Evolutionary conservation across 2,888 invertebrate genomes (phyloP).

Genomic region (Baccha elongata): DNA sequence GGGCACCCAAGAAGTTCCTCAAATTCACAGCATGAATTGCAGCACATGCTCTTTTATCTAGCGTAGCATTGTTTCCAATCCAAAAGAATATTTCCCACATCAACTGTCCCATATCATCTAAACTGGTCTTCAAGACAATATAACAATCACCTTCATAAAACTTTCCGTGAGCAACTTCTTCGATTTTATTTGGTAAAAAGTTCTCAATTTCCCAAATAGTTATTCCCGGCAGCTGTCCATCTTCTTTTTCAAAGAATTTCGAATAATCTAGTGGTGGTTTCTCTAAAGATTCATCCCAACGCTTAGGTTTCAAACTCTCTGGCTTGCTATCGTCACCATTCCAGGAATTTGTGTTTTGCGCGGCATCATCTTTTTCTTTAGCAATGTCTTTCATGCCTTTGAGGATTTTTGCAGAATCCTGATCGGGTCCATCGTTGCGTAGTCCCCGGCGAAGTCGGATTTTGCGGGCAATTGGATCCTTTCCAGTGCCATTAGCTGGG

Average conservation of each 20-base stretch:
- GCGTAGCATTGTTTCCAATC: constrained; percentile 97
- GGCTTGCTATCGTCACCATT: constrained; percentile 85
- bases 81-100: constrained; percentile 99
- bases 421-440: constrained; percentile 90
- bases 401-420: constrained; percentile 93
- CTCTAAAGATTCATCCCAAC: constrained; percentile 97
- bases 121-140: constrained; percentile 94
- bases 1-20: constrained; percentile 96
- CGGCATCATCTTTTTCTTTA: constrained; percentile 87
- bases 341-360: constrained; percentile 83
- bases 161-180: constrained; percentile 96
- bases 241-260: constrained; percentile 97
- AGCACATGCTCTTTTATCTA: constrained; percentile 84
- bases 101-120: constrained; percentile 92
- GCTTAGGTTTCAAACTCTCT: constrained; percentile 89
- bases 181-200: constrained; percentile 97
- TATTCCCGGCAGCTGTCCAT: constrained; percentile 95
- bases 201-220: constrained; percentile 99
- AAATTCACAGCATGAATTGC: constrained; percentile 99
- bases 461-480: constrained; percentile 97
- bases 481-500: constrained; percentile 86
- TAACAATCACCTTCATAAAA: constrained; percentile 99
- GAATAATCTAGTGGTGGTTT: constrained; percentile 98
- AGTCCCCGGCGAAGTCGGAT: constrained; percentile 92
- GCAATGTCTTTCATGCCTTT: constrained; percentile 88